Conservation (phyloP, 2,113 vertebrate species). For the Vombatus ursinus region DNA sequence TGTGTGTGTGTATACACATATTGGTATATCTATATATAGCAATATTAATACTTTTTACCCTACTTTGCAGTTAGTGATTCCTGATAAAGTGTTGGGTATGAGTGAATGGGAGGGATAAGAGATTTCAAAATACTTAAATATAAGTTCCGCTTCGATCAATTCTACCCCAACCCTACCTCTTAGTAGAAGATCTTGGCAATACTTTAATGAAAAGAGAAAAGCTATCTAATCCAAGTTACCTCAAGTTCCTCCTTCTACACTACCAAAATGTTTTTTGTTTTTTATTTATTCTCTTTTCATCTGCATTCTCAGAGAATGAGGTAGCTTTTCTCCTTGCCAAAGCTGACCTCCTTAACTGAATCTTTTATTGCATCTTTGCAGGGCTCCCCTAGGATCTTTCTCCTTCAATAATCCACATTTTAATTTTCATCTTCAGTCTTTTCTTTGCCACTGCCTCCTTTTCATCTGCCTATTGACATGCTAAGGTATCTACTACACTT, state of each 20-base stretch:
- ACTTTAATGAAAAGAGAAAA: neutral
- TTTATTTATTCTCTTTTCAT: neutral
- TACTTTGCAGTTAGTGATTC: neutral
- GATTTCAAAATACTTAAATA: neutral
- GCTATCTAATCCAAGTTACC: neutral
- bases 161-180: neutral
- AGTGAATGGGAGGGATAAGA: neutral
- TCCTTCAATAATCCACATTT: neutral
- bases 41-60: neutral
- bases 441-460: neutral
- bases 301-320: neutral
- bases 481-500: neutral
- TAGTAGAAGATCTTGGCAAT: neutral
- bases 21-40: neutral
- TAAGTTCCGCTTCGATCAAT: neutral
- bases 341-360: neutral
- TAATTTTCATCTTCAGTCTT: neutral
- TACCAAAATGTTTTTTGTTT: neutral
- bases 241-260: neutral
- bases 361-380: neutral
- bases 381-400: neutral
- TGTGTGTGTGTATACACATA: neutral
- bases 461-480: neutral
- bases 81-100: neutral
- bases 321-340: neutral